Evolutionary conservation across 2,888 invertebrate genomes (phyloP), one percentile per base, ranked within the genome.

Genomic region (Dynastes grantii): DNA sequence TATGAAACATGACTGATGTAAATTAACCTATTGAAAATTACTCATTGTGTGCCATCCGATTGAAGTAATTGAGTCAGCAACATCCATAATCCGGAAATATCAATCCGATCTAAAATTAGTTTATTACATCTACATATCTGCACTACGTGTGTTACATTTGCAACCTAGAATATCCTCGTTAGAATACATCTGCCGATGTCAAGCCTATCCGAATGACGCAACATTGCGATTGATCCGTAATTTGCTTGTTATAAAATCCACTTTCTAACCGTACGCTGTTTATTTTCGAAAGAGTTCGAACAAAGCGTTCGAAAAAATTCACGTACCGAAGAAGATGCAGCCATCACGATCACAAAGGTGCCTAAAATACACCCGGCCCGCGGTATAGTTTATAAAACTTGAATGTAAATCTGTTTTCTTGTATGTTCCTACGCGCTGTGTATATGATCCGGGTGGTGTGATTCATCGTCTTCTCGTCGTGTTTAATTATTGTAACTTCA

Each of bases 31-130:
- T 16, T n/a, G 22, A 40, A 65, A 65, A 65, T 65, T 65, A 65
- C 37, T n/a, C 55, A 55, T 22, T 55, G 11, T 45, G 45, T 3
- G n/a, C n/a, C n/a, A 55, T 16, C 45, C 11, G 9, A 45, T 45
- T 45, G 8, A 11, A 45, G 11, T 45, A 45, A 45, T 45, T 45
- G 45, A 0, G 45, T 45, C 6, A 9, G 45, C 65, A 37, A 65
- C 32, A 65, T 40, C 16, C 13, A 65, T 40, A 65, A 65, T 65
- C 40, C 65, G 65, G 65, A 65, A 65, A 65, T 65, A 65, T 16
- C n/a, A 65, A 40, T 40, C 37, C 40, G 45, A 40, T 37, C 65
- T 65, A 65, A 37, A 65, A 65, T 65, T 65, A 65, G 40, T 37
- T 40, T 65, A 16, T 13, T 45, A 22, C 45, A 45, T 11, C 9